phyloP scores from a whole-genome alignment of 2,888 invertebrate species.

The Elaeidobius kamerunicus region DNA sequence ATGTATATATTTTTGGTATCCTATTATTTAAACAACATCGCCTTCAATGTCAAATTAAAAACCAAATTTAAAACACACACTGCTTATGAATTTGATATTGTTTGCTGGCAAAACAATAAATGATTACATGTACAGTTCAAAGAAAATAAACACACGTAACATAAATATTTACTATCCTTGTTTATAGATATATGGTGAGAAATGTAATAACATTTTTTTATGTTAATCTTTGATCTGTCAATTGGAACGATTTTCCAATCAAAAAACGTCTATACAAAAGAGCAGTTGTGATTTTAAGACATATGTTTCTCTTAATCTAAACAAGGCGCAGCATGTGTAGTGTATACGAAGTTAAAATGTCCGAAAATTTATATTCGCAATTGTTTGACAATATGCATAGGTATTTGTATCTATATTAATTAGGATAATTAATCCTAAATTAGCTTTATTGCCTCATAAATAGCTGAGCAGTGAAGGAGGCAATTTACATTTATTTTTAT shows the following conservation, averaged over 20 bases:
- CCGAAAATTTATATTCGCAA: no score
- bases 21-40: no score
- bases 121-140: constrained; percentile 24
- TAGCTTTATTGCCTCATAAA: no score
- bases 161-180: constrained; percentile 31
- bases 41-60: constrained; percentile 13
- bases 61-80: constrained; percentile 10
- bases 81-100: constrained; percentile 25
- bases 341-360: no score
- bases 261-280: no score
- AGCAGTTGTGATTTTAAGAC: no score
- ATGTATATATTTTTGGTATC: constrained; percentile 7
- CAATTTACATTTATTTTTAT: no score
- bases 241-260: constrained; percentile 25
- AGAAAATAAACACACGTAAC: constrained; percentile 26
- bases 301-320: no score
- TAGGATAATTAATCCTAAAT: no score
- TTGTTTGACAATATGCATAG: constrained; percentile 28
- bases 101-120: constrained; percentile 28
- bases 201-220: constrained; percentile 28
- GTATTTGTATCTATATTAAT: no score
- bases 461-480: no score
- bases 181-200: constrained; percentile 28
- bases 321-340: no score
- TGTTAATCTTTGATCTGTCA: constrained; percentile 31